These are phyloP conservation scores for Acanthosepion pharaonis DNA, from an alignment of 2,888 invertebrate genomes.

Conservation along the genomic window DNA sequence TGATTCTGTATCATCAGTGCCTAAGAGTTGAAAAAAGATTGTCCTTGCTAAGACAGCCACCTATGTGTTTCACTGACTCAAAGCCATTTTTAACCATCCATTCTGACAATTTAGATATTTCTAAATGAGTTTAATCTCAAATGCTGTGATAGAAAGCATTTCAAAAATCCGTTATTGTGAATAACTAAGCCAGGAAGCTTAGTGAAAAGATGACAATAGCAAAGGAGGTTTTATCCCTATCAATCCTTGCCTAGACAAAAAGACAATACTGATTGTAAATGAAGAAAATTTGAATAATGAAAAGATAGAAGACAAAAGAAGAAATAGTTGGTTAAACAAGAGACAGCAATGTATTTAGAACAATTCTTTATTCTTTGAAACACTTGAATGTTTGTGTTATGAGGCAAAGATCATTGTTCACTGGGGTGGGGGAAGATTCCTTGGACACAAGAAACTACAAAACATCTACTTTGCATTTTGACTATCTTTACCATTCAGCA, in stretches of 20 bases:
- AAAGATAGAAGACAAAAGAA: not conserved
- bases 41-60: no score
- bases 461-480: slow-evolving; percentile 12
- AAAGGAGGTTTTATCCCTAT: no score
- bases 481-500: not conserved
- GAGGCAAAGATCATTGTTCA: not conserved
- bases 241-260: not conserved
- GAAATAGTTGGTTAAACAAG: not conserved
- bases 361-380: slow-evolving; percentile 1
- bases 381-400: not conserved
- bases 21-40: no score
- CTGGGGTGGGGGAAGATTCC: not conserved
- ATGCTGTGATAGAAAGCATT: no score
- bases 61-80: no score
- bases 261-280: not conserved
- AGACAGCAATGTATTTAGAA: not conserved
- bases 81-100: no score
- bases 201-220: no score
- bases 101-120: no score
- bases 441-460: not conserved
- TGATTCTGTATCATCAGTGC: no score
- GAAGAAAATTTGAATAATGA: not conserved
- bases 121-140: no score
- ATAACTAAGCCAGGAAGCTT: not conserved
- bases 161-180: not conserved